Conservation (phyloP, 2,888 invertebrate genomes). For the Hetaerina titia region DNA sequence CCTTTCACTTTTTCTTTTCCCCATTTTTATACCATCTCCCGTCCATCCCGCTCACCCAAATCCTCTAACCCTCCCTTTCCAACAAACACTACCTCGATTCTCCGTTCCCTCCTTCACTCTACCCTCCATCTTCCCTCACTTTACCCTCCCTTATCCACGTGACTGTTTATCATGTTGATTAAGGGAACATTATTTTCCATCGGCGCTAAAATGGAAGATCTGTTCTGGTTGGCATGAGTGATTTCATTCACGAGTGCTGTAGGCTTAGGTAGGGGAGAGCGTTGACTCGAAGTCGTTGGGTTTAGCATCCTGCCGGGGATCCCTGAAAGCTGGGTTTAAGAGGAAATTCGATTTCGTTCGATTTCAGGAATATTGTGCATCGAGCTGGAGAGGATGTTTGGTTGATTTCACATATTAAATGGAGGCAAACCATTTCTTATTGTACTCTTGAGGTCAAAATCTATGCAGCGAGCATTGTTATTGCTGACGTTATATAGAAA, state of each 20-base stretch:
- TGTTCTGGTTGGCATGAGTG: neutral
- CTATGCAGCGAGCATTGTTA: too few relatives aligned
- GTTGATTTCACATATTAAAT: neutral
- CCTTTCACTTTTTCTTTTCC: constrained; percentile 46
- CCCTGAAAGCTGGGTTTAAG: too few relatives aligned
- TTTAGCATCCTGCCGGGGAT: neutral
- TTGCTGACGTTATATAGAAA: too few relatives aligned
- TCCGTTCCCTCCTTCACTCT: neutral
- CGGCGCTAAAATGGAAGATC: neutral
- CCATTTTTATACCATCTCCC: constrained; percentile 13
- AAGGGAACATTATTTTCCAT: constrained; percentile 28
- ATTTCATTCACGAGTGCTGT: neutral
- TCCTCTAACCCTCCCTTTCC: neutral
- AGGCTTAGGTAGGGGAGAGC: neutral
- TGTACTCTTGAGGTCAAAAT: too few relatives aligned
- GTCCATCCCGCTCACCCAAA: neutral
- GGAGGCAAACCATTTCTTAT: neutral
- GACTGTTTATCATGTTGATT: constrained; percentile 44
- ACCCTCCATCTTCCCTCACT: neutral
- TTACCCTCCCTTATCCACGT: neutral
- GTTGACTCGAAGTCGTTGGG: neutral
- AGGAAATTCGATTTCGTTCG: neutral
- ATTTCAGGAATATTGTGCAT: neutral
- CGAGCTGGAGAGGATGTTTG: neutral
- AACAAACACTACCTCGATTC: too few relatives aligned